phyloP scores from a whole-genome alignment of 2,888 invertebrate species.

The Temnothorax ravouxi region DNA sequence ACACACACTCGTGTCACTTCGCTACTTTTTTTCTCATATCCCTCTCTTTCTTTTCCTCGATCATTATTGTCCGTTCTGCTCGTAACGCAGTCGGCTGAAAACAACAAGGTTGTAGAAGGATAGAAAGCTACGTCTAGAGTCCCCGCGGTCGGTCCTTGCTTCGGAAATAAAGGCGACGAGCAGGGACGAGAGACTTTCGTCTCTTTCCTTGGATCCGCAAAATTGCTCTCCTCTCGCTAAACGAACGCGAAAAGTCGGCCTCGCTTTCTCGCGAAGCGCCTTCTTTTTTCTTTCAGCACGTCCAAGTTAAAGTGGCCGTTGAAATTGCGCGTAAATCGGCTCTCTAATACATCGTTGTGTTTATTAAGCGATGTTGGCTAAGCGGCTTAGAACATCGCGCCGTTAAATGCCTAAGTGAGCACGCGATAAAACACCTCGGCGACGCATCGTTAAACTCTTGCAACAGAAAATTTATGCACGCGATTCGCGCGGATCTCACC shows the following conservation, averaged over 20 bases:
- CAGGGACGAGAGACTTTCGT: constrained; percentile 45
- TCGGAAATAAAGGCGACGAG: constrained; percentile 65
- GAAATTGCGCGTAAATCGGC: neutral
- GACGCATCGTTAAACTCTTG: neutral
- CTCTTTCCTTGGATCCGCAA: constrained; percentile 23
- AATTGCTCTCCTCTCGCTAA: constrained; percentile 15
- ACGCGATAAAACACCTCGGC: constrained; percentile 18
- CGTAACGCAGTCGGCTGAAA: constrained; percentile 82
- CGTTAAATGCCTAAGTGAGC: constrained; percentile 28
- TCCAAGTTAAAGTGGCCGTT: neutral
- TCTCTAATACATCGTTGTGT: constrained; percentile 18
- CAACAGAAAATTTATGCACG: neutral
- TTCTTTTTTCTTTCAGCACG: neutral
- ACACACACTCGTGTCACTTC: constrained; percentile 51
- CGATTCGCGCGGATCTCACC: neutral
- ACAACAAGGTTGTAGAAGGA: constrained; percentile 84
- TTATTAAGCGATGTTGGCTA: constrained; percentile 27
- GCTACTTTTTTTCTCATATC: constrained; percentile 41
- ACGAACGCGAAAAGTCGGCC: constrained; percentile 29
- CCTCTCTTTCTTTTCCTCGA: constrained; percentile 60
- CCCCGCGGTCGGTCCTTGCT: constrained; percentile 65
- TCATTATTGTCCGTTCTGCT: constrained; percentile 72
- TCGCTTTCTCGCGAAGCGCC: constrained; percentile 28
- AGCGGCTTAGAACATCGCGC: constrained; percentile 7
- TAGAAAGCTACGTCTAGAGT: constrained; percentile 73